Conservation (phyloP, 2,888 invertebrate species). For the Synergus japonicus region DNA sequence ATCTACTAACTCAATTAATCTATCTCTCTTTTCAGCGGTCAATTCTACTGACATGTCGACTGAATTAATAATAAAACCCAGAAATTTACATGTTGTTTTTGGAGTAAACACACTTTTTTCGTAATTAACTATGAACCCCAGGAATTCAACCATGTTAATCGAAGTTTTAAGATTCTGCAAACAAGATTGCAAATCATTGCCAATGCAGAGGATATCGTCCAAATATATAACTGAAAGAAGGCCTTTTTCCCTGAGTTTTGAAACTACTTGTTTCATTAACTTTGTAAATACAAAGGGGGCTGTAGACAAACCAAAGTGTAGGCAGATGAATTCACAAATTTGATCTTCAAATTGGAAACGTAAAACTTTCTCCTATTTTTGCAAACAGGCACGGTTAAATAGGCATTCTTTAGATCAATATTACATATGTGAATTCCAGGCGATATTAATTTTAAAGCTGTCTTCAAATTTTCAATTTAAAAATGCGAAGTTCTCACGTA, state of each 20-base stretch:
- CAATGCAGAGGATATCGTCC: constrained; percentile 43
- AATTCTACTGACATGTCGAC: no score
- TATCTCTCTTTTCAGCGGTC: no score
- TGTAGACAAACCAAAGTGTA: constrained; percentile 35
- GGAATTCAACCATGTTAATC: no score
- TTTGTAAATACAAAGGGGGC: constrained; percentile 42
- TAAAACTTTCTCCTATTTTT: constrained; percentile 44
- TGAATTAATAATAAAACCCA: no score
- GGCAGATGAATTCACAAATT: constrained; percentile 36
- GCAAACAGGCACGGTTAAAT: constrained; percentile 41
- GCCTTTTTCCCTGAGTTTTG: constrained; percentile 12
- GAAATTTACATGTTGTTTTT: no score
- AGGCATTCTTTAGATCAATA: constrained; percentile 47
- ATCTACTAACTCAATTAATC: no score
- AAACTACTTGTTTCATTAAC: constrained; percentile 41
- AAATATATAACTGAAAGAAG: constrained; percentile 33
- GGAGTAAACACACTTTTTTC: no score
- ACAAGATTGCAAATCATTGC: no score
- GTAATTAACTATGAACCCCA: no score
- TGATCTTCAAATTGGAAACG: constrained; percentile 41
- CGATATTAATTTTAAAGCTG: constrained; percentile 21
- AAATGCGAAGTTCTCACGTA: constrained; percentile 38
- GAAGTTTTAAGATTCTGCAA: no score
- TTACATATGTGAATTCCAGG: constrained; percentile 13
- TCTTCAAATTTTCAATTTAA: constrained; percentile 40